A percentile compares a stretch with the other conserved stretches of the same genome.
These are phyloP conservation scores for Dendroctonus ponderosae DNA, from an alignment of 1,140 invertebrate genomes.

Conservation along the genomic window DNA sequence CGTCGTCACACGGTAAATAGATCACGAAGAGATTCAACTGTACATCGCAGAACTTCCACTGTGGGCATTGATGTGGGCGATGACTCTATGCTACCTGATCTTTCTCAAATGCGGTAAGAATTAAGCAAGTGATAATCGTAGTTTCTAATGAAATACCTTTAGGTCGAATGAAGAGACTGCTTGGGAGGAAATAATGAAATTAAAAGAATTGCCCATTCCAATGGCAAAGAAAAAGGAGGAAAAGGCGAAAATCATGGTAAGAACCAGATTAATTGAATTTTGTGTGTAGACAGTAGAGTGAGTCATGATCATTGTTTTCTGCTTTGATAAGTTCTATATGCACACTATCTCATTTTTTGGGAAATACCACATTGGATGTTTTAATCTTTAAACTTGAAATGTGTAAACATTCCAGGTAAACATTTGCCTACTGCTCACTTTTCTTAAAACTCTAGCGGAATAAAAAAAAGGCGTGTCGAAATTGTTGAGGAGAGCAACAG, in stretches of 20 bases:
- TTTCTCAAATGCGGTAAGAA: conserved; percentile 58
- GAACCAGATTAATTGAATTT: conserved; percentile 11
- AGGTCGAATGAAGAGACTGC: conserved; percentile 75
- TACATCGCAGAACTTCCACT: conserved; percentile 18
- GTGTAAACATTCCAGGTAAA: no score
- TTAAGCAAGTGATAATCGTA: not conserved
- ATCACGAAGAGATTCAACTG: conserved; percentile 64
- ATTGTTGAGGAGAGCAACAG: no score
- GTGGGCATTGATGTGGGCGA: conserved; percentile 62
- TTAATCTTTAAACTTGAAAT: not conserved
- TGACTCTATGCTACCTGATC: conserved; percentile 71
- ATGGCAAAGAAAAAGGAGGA: conserved; percentile 79
- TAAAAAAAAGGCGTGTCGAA: no score
- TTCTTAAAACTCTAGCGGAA: no score
- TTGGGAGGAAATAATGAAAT: conserved; percentile 84
- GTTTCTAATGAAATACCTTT: conserved; percentile 50
- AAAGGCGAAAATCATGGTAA: conserved; percentile 74
- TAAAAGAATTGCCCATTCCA: conserved; percentile 76
- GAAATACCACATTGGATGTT: not conserved
- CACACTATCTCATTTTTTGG: not conserved
- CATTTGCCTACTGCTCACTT: no score
- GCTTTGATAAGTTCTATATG: no score
- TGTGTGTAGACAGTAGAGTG: not conserved
- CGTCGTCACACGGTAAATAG: conserved; percentile 61
- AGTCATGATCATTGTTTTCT: no score